A percentile compares a stretch with the other conserved stretches of the same genome.
Evolutionary conservation across 30 jellyfish, hydroid and myxozoan genomes (phyloP).

Genomic region (Hydractinia echinata): DNA sequence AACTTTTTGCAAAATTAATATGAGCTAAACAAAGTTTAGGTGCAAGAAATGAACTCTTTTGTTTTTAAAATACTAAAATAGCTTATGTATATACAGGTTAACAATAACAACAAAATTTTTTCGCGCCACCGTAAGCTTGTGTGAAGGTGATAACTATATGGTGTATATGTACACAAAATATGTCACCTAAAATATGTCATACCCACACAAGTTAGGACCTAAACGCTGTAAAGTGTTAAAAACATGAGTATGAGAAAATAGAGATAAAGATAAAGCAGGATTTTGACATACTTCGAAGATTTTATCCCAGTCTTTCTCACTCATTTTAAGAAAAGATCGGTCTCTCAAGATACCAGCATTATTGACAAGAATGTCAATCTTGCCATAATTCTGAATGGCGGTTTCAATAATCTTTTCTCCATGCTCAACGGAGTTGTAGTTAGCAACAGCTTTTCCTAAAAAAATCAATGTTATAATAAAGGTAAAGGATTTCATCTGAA

Average conservation of each 20-base stretch:
- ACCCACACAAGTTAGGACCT: no score
- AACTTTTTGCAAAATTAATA: no score
- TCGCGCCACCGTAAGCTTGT: no score
- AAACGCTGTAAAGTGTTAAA: background rate
- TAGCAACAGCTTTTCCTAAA: conserved; percentile 83
- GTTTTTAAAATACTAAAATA: no score
- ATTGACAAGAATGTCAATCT: conserved; percentile 81
- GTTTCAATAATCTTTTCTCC: conserved; percentile 87
- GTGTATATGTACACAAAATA: no score
- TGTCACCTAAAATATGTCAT: no score
- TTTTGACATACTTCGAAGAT: conserved; percentile 49
- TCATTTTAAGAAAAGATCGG: conserved; percentile 76
- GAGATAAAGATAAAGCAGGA: background rate
- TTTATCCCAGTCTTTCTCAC: conserved; percentile 80
- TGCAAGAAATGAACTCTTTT: no score
- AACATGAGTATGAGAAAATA: background rate
- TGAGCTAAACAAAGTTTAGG: no score
- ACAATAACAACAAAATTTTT: no score
- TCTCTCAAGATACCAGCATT: conserved; percentile 99
- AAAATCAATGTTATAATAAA: background rate
- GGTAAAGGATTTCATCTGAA: background rate
- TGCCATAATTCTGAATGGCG: conserved; percentile 82
- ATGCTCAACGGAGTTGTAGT: conserved; percentile 91
- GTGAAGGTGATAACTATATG: no score
- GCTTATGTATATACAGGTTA: no score